Base-by-base conservation (phyloP, 2,888 invertebrate genomes). In the Apotomis capreana region DNA sequence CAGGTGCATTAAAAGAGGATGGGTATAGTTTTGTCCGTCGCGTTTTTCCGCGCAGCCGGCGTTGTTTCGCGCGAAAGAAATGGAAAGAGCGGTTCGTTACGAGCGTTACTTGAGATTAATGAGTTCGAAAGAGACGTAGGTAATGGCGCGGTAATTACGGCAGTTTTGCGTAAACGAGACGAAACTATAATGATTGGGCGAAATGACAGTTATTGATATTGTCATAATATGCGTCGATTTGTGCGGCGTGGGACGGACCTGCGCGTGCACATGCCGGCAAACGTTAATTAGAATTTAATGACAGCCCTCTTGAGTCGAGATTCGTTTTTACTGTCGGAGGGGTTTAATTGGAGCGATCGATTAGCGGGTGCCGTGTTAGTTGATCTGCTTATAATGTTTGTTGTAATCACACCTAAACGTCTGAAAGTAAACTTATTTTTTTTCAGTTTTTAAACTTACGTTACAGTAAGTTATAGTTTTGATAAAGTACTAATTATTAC, bases 191-290 rank as follows among this genome's bases (percentile, higher is more conserved):
- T 89, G 89, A 90, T 91, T 88, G 87, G 86, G 79, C 77, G 84
- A 87, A 90, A 88, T 90, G 91, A 91, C 91, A 91, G 90, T 88
- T 90, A 91, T 92, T 91, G 90, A 92, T 91, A 91, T 85, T 87
- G 87, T 87, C 83, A 85, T 89, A 88, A 87, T 88, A 87, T 85
- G 86, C 80, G 84, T 77, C 82, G 84, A 87, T 87, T 89, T 87
- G 86, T 80, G 83, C 75, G 81, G 80, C 80, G 80, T 78, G 82
- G 79, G 82, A 82, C 83, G 82, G 81, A 75, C 82, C 80, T 80
- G 85, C 82, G 86, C 83, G 73, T 79, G 84, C 83, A 81, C 84
- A 85, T 84, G 81, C 76, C 75, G 77, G 84, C 80, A 85, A 83
- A 84, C 83, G 87, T 86, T 91, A 91, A 92, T 92, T 91, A 88